Percentiles rank a stretch among this genome's conserved stretches.
phyloP scores from a whole-genome alignment of 2,797 vertebrate species.

The Calcarius lapponicus region DNA sequence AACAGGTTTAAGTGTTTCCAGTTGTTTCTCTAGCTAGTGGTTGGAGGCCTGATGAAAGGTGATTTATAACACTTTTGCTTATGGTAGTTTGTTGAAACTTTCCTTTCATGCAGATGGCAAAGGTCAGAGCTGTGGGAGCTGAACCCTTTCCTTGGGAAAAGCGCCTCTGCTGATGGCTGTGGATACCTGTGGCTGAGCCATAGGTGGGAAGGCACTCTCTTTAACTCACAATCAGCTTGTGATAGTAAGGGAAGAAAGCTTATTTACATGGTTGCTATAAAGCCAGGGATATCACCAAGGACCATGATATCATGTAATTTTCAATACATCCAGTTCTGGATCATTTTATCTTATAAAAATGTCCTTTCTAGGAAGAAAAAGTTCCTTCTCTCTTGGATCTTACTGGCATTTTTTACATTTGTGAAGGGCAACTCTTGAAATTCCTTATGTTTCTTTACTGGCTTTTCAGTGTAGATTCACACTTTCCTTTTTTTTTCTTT shows the following conservation, averaged over 20 bases:
- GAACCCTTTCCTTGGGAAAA: background rate
- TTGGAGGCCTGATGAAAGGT: slow-evolving; percentile 36
- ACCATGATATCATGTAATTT: background rate
- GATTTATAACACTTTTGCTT: slow-evolving; percentile 15
- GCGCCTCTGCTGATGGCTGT: fast-evolving
- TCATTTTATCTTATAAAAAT: background rate
- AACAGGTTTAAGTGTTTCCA: slow-evolving; percentile 42
- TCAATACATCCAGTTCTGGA: background rate
- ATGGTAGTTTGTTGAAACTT: background rate
- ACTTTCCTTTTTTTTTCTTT: background rate
- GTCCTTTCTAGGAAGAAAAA: background rate
- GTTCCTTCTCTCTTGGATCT: background rate
- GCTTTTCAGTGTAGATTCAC: slow-evolving; percentile 42
- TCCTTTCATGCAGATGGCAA: background rate
- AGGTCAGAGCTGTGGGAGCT: background rate
- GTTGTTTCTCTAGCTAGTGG: background rate
- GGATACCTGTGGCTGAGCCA: background rate
- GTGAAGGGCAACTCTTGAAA: background rate
- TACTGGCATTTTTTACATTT: background rate
- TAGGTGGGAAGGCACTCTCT: background rate
- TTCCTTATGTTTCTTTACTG: slow-evolving; percentile 21
- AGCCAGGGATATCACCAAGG: background rate
- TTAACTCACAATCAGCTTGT: background rate
- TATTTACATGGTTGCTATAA: background rate
- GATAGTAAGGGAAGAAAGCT: background rate